A percentile compares a stretch with the other conserved stretches of the same genome.
These are phyloP conservation scores for Muricea muricata DNA, from an alignment of 92 coral and sea anemone genomes.

Conservation along the genomic window DNA sequence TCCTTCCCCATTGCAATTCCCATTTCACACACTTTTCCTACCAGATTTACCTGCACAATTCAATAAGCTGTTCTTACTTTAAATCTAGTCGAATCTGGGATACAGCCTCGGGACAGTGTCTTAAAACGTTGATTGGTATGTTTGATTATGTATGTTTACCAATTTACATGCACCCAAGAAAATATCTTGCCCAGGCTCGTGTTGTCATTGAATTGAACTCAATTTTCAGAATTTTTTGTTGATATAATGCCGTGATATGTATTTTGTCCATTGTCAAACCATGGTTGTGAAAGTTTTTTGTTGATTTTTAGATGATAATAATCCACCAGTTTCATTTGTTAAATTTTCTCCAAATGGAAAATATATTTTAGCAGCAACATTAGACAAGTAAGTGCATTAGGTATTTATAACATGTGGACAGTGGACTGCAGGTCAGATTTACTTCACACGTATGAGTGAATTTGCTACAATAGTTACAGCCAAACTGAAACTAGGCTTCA, in stretches of 20 bases:
- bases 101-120: slow-evolving; percentile 99
- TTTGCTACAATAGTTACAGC: too few relatives aligned
- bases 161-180: too few relatives aligned
- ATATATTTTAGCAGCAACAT: slow-evolving; percentile 94
- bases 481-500: too few relatives aligned
- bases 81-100: slow-evolving; percentile 94
- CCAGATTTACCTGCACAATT: too few relatives aligned
- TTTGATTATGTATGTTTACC: not conserved
- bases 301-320: slow-evolving; percentile 81
- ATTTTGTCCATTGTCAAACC: not conserved
- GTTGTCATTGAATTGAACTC: too few relatives aligned
- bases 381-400: slow-evolving; percentile 99
- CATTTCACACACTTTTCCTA: not conserved
- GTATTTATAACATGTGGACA: too few relatives aligned
- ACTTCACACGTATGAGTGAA: too few relatives aligned
- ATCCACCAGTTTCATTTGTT: slow-evolving; percentile 98
- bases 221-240: too few relatives aligned
- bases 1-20: not conserved
- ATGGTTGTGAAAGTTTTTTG: not conserved
- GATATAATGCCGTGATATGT: too few relatives aligned
- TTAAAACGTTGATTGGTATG: slow-evolving; percentile 94
- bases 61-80: too few relatives aligned
- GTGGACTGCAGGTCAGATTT: too few relatives aligned
- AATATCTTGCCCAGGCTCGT: too few relatives aligned
- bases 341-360: slow-evolving; percentile 99